Conservation (phyloP, 2,888 invertebrate genomes). For the Euzetes globulus region DNA sequence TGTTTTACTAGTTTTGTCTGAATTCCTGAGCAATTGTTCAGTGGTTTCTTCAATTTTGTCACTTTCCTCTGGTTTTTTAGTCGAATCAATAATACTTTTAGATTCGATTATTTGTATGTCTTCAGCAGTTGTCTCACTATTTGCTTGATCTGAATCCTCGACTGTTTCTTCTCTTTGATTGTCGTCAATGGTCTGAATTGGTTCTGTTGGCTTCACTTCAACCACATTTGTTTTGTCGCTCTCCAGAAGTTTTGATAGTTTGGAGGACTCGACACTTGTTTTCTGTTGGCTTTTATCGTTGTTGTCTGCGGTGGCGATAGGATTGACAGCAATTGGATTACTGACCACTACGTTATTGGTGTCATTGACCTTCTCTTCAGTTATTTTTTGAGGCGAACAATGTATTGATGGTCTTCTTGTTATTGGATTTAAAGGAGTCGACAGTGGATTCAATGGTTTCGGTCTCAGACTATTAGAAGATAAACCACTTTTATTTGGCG, state of each 20-base stretch:
- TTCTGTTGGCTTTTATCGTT: neutral
- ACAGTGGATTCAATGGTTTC: neutral
- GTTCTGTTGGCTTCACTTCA: neutral
- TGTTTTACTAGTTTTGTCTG: neutral
- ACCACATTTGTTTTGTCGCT: neutral
- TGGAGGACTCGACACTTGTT: neutral
- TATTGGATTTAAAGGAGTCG: neutral
- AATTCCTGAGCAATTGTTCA: neutral
- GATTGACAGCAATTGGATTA: neutral
- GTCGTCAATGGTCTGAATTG: neutral
- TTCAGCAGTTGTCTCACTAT: neutral
- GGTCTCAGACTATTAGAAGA: neutral
- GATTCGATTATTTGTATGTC: neutral
- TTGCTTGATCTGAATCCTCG: neutral
- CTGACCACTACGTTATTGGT: neutral
- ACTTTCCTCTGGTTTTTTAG: neutral
- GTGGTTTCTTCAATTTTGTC: neutral
- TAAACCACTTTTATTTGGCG: slow-evolving; percentile 37
- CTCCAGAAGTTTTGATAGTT: neutral
- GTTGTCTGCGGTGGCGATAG: neutral
- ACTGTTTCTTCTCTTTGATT: neutral
- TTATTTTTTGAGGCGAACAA: neutral
- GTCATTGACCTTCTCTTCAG: neutral
- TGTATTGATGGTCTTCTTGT: slow-evolving; percentile 6
- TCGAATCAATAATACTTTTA: neutral